A percentile compares a stretch with the other conserved stretches of the same genome.
Conservation (phyloP, 2,888 invertebrate genomes). For the Coleophora deauratella region DNA sequence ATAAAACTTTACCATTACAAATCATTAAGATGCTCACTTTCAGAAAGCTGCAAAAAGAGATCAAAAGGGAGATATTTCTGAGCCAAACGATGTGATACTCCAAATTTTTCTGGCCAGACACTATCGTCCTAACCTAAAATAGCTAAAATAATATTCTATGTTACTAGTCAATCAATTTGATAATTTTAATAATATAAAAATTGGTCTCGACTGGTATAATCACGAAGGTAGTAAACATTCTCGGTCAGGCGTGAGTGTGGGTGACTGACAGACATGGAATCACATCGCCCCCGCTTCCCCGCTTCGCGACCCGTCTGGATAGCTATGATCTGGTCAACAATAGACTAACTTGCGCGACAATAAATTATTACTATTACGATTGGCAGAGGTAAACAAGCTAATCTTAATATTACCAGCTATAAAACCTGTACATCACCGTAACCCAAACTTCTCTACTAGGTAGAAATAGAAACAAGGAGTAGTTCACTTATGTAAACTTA, state of each 20-base stretch:
- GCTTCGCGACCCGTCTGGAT: conserved; percentile 46
- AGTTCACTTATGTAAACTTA: conserved; percentile 68
- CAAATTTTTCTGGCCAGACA: conserved; percentile 74
- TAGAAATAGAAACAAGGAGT: conserved; percentile 58
- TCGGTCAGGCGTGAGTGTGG: conserved; percentile 41
- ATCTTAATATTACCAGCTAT: conserved; percentile 73
- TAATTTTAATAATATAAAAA: conserved; percentile 64
- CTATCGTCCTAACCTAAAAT: conserved; percentile 73
- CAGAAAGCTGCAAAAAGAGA: conserved; percentile 74
- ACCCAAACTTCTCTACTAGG: conserved; percentile 65
- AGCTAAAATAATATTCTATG: conserved; percentile 70
- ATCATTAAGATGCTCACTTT: conserved; percentile 70
- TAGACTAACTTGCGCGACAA: conserved; percentile 68
- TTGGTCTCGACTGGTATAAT: conserved; percentile 69
- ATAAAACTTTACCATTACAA: conserved; percentile 59
- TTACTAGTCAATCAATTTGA: conserved; percentile 66
- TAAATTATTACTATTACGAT: conserved; percentile 73
- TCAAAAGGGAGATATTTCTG: conserved; percentile 73
- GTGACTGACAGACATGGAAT: conserved; percentile 24
- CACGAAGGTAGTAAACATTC: conserved; percentile 55
- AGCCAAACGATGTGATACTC: conserved; percentile 74
- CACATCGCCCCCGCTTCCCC: conserved; percentile 19
- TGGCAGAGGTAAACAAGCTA: conserved; percentile 75
- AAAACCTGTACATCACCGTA: conserved; percentile 71
- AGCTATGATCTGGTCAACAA: conserved; percentile 73